These are phyloP conservation scores for Trisateles emortualis DNA, from an alignment of 2,888 invertebrate genomes.

Conservation along the genomic window DNA sequence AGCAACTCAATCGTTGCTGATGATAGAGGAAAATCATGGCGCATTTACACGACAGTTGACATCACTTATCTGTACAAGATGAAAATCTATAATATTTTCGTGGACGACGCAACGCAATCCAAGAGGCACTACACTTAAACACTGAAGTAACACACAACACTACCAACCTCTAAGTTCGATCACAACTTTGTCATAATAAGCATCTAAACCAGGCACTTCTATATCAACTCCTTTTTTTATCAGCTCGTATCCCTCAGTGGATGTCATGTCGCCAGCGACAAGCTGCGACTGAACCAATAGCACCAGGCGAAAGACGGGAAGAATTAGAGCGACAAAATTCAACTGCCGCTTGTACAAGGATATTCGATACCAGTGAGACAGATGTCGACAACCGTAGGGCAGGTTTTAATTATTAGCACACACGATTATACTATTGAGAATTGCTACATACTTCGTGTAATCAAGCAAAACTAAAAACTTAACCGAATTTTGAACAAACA, in stretches of 20 bases:
- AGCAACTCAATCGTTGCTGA: no score
- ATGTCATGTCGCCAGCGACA: constrained; percentile 78
- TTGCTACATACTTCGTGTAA: constrained; percentile 23
- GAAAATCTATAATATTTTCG: constrained; percentile 4
- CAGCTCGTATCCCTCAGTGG: constrained; percentile 83
- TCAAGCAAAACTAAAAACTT: constrained; percentile 20
- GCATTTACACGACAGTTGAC: not conserved
- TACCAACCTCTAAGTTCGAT: constrained; percentile 86
- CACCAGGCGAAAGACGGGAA: constrained; percentile 71
- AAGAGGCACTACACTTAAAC: constrained; percentile 34
- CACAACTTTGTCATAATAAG: constrained; percentile 87
- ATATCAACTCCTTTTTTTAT: constrained; percentile 82
- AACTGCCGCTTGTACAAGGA: constrained; percentile 77
- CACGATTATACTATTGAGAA: constrained; percentile 36
- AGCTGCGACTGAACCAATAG: constrained; percentile 61
- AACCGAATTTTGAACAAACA: constrained; percentile 38
- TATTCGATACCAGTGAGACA: constrained; percentile 81
- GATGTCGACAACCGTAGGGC: constrained; percentile 77
- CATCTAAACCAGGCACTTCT: constrained; percentile 84
- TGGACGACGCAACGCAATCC: not conserved
- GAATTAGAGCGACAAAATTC: constrained; percentile 85
- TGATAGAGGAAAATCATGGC: not conserved
- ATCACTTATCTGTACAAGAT: constrained; percentile 31
- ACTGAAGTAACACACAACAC: constrained; percentile 42
- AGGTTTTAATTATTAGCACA: constrained; percentile 64